Evolutionary conservation across 2,113 vertebrate genomes (phyloP).

Genomic region (Pseudopodoces humilis): DNA sequence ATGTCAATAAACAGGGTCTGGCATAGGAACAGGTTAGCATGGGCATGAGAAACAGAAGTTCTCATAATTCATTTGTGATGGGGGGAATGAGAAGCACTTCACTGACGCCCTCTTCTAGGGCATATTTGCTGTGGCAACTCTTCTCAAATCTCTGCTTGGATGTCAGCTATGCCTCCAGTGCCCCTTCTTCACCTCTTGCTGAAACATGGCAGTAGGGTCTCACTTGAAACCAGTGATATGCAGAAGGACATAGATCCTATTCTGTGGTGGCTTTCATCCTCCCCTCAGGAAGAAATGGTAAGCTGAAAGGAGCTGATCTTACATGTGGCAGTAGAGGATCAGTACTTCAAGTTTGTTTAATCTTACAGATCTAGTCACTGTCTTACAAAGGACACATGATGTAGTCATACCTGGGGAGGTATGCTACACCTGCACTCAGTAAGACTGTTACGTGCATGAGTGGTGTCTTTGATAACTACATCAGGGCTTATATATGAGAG

Average conservation of each 20-base stretch:
- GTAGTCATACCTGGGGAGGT: not conserved
- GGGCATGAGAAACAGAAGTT: not conserved
- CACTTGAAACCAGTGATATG: not conserved
- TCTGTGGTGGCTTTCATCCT: not conserved
- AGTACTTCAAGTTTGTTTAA: not conserved
- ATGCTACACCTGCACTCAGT: not conserved
- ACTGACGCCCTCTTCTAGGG: not conserved
- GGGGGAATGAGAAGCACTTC: not conserved
- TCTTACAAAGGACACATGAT: not conserved
- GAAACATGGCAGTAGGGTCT: not conserved
- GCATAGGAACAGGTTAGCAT: not conserved
- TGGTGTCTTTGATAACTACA: not conserved
- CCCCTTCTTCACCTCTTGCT: not conserved
- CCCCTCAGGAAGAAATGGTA: not conserved
- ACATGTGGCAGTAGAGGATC: not conserved
- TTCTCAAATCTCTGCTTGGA: not conserved
- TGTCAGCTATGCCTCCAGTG: not conserved
- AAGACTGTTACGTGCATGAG: not conserved
- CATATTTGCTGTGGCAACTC: not conserved
- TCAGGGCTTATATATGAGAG: not conserved
- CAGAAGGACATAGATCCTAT: not conserved
- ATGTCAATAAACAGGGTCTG: not conserved
- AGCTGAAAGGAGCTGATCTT: not conserved
- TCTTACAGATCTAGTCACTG: not conserved
- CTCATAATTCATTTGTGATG: not conserved